These are phyloP conservation scores for Cyanoderma ruficeps DNA, from an alignment of 2,113 vertebrate genomes.

Conservation along the genomic window DNA sequence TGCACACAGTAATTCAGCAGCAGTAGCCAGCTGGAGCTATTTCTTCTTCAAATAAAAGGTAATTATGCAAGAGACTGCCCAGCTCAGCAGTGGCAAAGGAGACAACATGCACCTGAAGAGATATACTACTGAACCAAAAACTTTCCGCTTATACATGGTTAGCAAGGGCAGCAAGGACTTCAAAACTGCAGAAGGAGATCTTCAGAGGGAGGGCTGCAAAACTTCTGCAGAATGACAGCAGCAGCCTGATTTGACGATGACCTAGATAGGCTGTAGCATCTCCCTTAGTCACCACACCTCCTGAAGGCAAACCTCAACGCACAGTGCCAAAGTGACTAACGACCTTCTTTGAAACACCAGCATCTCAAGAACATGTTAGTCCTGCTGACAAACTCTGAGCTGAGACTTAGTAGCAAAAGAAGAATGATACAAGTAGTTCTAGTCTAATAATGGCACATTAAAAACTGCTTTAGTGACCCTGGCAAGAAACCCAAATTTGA, in stretches of 20 bases:
- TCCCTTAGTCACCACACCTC: background rate
- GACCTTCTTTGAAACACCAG: accelerated
- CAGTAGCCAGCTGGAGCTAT: background rate
- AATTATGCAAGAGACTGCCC: background rate
- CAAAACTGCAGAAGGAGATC: background rate
- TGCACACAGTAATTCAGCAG: background rate
- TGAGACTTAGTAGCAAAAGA: background rate
- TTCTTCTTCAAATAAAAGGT: background rate
- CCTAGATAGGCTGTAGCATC: background rate
- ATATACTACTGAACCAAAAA: background rate
- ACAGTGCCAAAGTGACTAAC: background rate
- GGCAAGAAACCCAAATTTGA: background rate
- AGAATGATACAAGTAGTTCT: background rate
- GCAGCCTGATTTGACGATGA: background rate
- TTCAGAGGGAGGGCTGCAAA: background rate
- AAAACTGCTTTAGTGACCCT: background rate
- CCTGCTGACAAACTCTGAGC: background rate
- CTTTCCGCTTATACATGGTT: background rate
- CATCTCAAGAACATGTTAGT: background rate
- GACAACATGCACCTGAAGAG: background rate
- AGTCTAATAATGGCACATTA: background rate
- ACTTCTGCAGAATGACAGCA: background rate
- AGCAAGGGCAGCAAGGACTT: conserved; percentile 7
- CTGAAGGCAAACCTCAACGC: background rate
- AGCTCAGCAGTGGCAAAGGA: background rate